Conservation (phyloP, 2,888 invertebrate species). For the Chloroclysta siterata region DNA sequence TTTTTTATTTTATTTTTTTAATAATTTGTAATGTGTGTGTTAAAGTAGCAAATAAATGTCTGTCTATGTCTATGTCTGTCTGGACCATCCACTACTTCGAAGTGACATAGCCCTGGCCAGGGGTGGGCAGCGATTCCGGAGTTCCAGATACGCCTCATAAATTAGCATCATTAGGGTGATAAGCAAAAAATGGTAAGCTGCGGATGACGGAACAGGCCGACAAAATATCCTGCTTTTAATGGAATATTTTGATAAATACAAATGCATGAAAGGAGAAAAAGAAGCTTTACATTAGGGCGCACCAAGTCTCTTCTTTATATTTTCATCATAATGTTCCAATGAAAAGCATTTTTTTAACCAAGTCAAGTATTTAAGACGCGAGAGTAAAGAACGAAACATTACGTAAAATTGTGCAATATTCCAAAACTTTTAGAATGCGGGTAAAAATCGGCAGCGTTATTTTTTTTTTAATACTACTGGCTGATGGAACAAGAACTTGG, state of each 20-base stretch:
- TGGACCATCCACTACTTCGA: neutral
- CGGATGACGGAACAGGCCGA: constrained; percentile 38
- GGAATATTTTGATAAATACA: constrained; percentile 30
- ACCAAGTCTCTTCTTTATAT: constrained; percentile 3
- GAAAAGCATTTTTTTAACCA: neutral
- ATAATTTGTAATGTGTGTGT: too few species aligned
- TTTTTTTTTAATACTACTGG: too few species aligned
- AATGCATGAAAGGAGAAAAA: constrained; percentile 21
- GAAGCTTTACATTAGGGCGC: neutral
- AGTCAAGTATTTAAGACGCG: too few species aligned
- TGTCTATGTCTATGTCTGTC: too few species aligned
- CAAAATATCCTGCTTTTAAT: constrained; percentile 36
- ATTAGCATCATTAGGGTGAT: constrained; percentile 46
- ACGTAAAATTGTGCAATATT: too few species aligned
- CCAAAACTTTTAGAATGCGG: too few species aligned
- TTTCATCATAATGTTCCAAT: neutral
- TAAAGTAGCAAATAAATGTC: too few species aligned
- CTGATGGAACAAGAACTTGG: too few species aligned
- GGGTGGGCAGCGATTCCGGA: constrained; percentile 37
- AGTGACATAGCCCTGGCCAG: constrained; percentile 16
- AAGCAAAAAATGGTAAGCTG: constrained; percentile 45
- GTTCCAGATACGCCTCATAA: constrained; percentile 41
- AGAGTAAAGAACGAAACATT: too few species aligned
- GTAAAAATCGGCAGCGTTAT: too few species aligned
- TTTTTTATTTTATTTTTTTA: too few species aligned